Conservation (phyloP, 2,113 vertebrate genomes). For the Mesocricetus auratus region DNA sequence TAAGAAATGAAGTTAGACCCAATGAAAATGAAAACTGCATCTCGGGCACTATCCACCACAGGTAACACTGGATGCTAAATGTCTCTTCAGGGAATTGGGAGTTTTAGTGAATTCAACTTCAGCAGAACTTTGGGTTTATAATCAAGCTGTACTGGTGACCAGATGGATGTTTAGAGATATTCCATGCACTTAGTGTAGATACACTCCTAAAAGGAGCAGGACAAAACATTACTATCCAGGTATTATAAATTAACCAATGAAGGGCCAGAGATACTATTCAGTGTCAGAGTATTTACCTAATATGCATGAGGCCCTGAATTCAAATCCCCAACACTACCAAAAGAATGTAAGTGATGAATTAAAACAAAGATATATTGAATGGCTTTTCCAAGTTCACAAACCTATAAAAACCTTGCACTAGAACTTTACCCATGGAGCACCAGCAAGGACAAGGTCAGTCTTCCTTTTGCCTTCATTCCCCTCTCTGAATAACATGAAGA, state of each 20-base stretch:
- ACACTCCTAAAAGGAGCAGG: neutral
- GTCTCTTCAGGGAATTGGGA: neutral
- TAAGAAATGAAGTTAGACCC: neutral
- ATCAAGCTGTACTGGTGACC: neutral
- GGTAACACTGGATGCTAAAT: neutral
- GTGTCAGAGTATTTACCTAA: neutral
- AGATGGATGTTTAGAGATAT: neutral
- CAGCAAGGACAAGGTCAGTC: neutral
- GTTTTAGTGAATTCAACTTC: neutral
- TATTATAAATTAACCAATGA: conserved; percentile 1
- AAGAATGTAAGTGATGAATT: neutral
- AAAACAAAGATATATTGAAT: neutral
- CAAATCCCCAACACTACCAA: neutral
- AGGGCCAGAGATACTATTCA: neutral
- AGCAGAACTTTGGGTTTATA: neutral
- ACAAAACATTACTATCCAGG: neutral
- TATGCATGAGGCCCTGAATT: neutral
- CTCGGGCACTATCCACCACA: neutral
- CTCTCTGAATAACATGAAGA: neutral
- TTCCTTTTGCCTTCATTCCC: neutral
- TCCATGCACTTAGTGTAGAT: neutral
- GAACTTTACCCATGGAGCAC: neutral
- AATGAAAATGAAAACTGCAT: conserved; percentile 34
- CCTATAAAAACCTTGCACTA: neutral
- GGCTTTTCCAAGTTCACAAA: neutral